Evolutionary conservation across 1,140 invertebrate genomes (phyloP).

Genomic region (Drosophila pachea): DNA sequence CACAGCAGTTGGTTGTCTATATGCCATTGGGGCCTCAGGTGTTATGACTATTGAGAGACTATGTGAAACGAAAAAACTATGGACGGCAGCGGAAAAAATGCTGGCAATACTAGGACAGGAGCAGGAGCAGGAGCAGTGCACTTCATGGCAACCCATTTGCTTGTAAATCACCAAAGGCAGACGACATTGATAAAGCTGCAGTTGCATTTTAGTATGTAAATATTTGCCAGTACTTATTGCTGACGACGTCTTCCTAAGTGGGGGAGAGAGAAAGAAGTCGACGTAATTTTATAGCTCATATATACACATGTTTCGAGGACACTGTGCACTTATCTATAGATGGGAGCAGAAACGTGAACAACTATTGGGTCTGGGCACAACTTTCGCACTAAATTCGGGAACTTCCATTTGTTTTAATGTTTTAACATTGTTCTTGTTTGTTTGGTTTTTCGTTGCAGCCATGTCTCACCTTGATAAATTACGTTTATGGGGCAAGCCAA

Average conservation of each 20-base stretch:
- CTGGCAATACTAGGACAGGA: constrained; percentile 6
- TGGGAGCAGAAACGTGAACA: constrained; percentile 34
- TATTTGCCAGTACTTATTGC: constrained; percentile 74
- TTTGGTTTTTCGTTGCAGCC: constrained; percentile 83
- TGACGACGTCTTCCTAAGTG: constrained; percentile 28
- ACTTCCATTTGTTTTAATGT: constrained; percentile 42
- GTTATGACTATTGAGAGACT: constrained; percentile 53
- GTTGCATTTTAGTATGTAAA: constrained; percentile 76
- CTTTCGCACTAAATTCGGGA: constrained; percentile 44
- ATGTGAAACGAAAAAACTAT: constrained; percentile 26
- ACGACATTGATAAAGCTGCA: constrained; percentile 77
- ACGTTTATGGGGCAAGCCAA: constrained; percentile 96
- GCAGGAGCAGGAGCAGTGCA: constrained; percentile 50
- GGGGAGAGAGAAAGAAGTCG: constrained; percentile 3
- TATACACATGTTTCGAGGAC: constrained; percentile 6
- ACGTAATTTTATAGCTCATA: constrained; percentile 62
- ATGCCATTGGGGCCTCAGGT: constrained; percentile 53
- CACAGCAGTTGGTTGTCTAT: constrained; percentile 25
- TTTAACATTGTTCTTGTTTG: constrained; percentile 32
- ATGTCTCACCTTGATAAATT: constrained; percentile 99
- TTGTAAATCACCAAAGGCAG: constrained; percentile 74
- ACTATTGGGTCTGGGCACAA: constrained; percentile 36
- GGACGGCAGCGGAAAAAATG: constrained; percentile 1
- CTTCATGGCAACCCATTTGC: constrained; percentile 67
- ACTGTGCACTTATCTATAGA: constrained; percentile 26